These are phyloP conservation scores for Bungarus multicinctus DNA, from an alignment of 2,113 vertebrate genomes.

Conservation along the genomic window DNA sequence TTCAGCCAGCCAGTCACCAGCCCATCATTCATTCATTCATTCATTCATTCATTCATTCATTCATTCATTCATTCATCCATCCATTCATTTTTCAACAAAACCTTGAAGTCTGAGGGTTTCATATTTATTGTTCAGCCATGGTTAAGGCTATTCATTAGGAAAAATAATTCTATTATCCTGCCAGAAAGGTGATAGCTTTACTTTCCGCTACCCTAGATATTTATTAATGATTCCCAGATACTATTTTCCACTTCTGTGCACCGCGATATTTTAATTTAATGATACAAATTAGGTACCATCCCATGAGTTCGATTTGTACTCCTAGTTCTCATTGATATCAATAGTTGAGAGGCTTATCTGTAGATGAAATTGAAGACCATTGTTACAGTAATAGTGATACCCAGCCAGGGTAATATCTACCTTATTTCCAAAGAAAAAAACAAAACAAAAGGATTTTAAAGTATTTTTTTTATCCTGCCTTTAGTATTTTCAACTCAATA, in stretches of 20 bases:
- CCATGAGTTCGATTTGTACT: constrained; percentile 8
- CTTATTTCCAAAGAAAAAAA: constrained; percentile 1
- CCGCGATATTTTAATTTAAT: constrained; percentile 51
- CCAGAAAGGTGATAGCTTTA: constrained; percentile 58
- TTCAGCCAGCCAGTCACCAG: too few species aligned
- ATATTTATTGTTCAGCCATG: constrained; percentile 43
- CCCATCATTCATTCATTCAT: too few species aligned
- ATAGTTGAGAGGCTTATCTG: neutral
- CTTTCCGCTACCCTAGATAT: constrained; percentile 43
- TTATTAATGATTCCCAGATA: constrained; percentile 57
- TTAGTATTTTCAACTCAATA: neutral
- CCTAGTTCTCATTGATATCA: constrained; percentile 24
- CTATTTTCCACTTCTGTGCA: constrained; percentile 52
- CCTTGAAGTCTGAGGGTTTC: constrained; percentile 35
- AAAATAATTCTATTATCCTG: constrained; percentile 55
- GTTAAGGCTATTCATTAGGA: constrained; percentile 50
- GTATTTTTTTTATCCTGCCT: neutral
- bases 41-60: too few species aligned
- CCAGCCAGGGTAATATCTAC: neutral
- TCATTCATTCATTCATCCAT: neutral
- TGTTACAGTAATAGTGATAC: neutral
- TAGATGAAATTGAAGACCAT: neutral
- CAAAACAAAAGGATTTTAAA: neutral
- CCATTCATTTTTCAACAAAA: constrained; percentile 29
- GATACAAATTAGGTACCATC: constrained; percentile 52